Evolutionary conservation across 2,888 invertebrate genomes (phyloP), one percentile per base, ranked within the genome.

Genomic region (Acronicta psi): DNA sequence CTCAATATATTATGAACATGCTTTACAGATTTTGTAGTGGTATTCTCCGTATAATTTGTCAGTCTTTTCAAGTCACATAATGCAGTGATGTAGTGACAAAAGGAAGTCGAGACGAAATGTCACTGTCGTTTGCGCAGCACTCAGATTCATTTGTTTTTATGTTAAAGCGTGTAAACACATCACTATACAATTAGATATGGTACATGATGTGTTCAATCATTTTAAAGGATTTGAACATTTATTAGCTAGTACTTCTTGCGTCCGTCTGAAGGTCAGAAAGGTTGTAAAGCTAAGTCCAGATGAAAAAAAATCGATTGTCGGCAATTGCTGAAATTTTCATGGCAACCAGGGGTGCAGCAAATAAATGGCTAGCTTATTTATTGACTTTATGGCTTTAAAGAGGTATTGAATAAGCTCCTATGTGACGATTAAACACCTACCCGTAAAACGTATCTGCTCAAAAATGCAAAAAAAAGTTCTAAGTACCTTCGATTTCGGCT

Each of bases 221-320:
- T 11, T 11, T 42, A 25, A 25, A 10, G 43, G 20, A n/a, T 55
- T 36, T 55, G 50, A 36, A 65, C 61, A 65, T 60, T 49, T 51
- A 65, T 46, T 29, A 58, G n/a, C 18, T 11, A 2, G 11, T 23
- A 4, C 29, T 29, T 13, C 29, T 29, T 13, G 31, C 13, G 11
- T 13, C 13, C 13, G 31, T 1, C 31, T 31, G 31, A 31, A 31
- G 31, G 31, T 31, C 31, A 31, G 13, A n/a, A n/a, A n/a, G n/a
- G n/a, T n/a, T n/a, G n/a, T 31, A 13, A 25, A 25, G 31, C 13
- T 4, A 11, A 31, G 11, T 11, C 29, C n/a, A n/a, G n/a, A n/a
- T n/a, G n/a, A n/a, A 11, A 11, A 29, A 29, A 7, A 31, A 2
- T 0, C 25, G 25, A 25, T 25, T 2, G 8, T 25, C 7, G 9